A percentile compares a stretch with the other conserved stretches of the same genome.
Conservation (phyloP, 1,140 invertebrate genomes). For the Temnothorax curvispinosus region DNA sequence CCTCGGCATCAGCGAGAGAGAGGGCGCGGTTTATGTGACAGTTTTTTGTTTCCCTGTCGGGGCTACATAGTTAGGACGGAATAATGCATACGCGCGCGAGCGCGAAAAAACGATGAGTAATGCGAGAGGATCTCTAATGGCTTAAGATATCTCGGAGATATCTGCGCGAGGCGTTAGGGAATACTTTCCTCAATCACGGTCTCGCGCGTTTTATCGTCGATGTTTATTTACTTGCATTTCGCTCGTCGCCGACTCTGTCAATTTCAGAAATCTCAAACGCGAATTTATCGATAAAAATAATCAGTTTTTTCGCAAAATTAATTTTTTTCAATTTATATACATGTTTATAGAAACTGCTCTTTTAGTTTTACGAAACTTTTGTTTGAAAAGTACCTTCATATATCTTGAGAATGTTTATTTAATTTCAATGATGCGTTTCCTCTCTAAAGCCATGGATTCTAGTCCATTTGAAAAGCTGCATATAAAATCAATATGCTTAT, state of each 20-base stretch:
- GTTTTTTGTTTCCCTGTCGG: conserved; percentile 58
- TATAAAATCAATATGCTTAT: background rate
- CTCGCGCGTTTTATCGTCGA: background rate
- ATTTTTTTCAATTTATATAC: background rate
- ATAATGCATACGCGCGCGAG: conserved; percentile 52
- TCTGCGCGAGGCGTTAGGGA: conserved; percentile 6
- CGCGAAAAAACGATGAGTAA: conserved; percentile 53
- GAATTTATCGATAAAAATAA: background rate
- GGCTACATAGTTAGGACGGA: conserved; percentile 50
- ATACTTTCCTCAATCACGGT: conserved; percentile 24
- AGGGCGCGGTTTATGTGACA: conserved; percentile 60
- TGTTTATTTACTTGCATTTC: background rate
- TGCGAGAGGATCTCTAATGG: conserved; percentile 49
- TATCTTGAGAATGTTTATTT: background rate
- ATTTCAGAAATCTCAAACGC: background rate
- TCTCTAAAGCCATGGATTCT: background rate
- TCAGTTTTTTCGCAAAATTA: background rate
- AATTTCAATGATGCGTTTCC: background rate
- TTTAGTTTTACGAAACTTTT: background rate
- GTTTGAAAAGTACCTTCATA: background rate
- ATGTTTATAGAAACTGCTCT: background rate
- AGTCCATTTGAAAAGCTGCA: background rate
- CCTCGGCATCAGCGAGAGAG: conserved; percentile 29
- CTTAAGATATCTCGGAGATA: conserved; percentile 31
- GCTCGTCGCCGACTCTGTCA: background rate